Base-by-base conservation (phyloP, 2,888 invertebrate genomes). In the Congeria kusceri region DNA sequence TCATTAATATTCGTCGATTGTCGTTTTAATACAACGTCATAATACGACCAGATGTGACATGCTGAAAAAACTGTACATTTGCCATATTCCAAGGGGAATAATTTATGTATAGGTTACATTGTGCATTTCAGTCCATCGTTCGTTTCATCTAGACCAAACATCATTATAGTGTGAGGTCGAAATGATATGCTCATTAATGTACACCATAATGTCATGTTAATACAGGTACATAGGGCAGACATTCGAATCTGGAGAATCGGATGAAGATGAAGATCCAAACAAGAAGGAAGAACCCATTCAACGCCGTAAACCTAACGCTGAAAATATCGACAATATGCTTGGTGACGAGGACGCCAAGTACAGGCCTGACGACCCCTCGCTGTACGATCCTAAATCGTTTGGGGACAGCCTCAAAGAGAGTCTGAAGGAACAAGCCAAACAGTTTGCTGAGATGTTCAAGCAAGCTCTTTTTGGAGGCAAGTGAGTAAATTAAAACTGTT, bases 221-320 rank as follows among this genome's bases (percentile, higher is more conserved):
- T 53, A 28, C 32, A 81, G 81, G 20, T 75, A 77, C 47, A 70
- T 81, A 28, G 81, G 81, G 4, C 81, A 81, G 23, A 75, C 77
- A 15, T 74, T 61, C 13, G 81, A 81, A 9, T 67, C 81, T 23
- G 81, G 81, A 0, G 77, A 81, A 28, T 46, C 77, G 3, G 68
- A 23, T 11, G 81, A 74, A n/a, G 80, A 58, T 3, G 78, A 69
- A 32, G 77, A 77, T 9, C 73, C 77, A 5, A 56, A 70, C 7
- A 49, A 68, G 15, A 65, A 69, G 27, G 49, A 57, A 27, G 77
- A 80, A 47, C 63, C 69, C 23, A 66, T 77, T 20, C 53, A 69
- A 47, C 64, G 80, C 49, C 9, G 53, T 20, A 25, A 53, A 53
- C 53, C 27, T 23, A n/a, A 29, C 58, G 58, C 27, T 23, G 29